Base-by-base conservation (phyloP, 1,140 invertebrate species). In the Chironomus striatipennis region DNA sequence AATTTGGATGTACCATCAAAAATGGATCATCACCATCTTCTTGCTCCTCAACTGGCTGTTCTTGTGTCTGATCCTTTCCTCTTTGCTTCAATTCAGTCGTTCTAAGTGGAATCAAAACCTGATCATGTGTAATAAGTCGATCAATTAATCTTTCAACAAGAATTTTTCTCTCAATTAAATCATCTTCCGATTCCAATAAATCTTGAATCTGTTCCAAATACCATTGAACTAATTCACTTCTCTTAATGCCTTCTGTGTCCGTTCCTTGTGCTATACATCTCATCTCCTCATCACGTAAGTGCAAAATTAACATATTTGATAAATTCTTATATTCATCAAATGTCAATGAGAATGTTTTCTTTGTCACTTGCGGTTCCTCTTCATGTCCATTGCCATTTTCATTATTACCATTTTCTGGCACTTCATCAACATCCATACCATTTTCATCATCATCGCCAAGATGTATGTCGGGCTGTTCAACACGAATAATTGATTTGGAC, bases 401-500 rank as follows among this genome's bases (percentile, higher is more conserved):
- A 17, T 24, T 18, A 74, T 83, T 79, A 76, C 79, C 75, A 42
- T 76, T 78, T 75, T 83, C 84, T 76, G 83, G 81, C 74, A 84
- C 83, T 47, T 88, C 83, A 75, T 88, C 86, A 1, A 86, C 81
- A 18, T 86, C 84, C 81, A 86, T 81, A 43, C 86, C 79, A 3
- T 80, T 78, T 12, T 89, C 87, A 18, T 93, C 91, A 18, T 93
- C 91, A 73, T 94, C 93, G 65, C 97, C 93, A 20, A 99, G 84
- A 80, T 97, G 91, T 73, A 99, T 94, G 81, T 99, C 98, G 0
- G 97, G 96, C 78, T 98, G 96, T 81, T 99, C 97, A 6, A 99
- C 96, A 64, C 96, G 88, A 74, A 99, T 96, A 76, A 99, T 99
- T 5, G 97, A 99, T 81, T 99, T 98, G 81, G 97, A 98, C n/a